Conservation (phyloP, 2,888 invertebrate genomes). For the Euzophera pinguis region DNA sequence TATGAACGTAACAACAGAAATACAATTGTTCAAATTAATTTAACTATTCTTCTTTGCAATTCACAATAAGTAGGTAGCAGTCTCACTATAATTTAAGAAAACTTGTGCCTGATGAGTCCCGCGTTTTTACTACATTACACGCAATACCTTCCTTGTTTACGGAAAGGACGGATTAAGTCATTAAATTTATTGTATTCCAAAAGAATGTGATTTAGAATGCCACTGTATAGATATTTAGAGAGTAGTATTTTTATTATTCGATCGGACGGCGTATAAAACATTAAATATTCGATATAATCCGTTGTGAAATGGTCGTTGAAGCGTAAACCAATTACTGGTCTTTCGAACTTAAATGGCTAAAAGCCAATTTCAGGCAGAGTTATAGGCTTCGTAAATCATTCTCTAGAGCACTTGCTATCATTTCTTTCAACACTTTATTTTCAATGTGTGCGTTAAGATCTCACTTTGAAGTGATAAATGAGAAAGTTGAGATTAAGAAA, state of each 20-base stretch:
- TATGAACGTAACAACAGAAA: too few relatives aligned
- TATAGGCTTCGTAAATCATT: constrained; percentile 13
- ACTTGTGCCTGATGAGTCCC: too few relatives aligned
- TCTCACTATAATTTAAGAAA: too few relatives aligned
- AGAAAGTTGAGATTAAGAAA: not conserved
- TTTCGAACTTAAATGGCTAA: constrained; percentile 14
- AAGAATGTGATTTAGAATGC: too few relatives aligned
- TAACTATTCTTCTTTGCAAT: too few relatives aligned
- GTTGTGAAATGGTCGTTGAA: not conserved
- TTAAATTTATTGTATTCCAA: too few relatives aligned
- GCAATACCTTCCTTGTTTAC: too few relatives aligned
- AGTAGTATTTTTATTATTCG: not conserved
- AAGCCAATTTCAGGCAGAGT: constrained; percentile 10
- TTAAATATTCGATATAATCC: constrained; percentile 1
- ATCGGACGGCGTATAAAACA: not conserved
- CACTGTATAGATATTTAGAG: too few relatives aligned
- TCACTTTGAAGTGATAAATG: constrained; percentile 1
- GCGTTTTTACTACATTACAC: too few relatives aligned
- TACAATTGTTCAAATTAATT: too few relatives aligned
- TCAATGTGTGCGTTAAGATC: constrained; percentile 5
- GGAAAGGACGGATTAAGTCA: too few relatives aligned
- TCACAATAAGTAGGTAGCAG: too few relatives aligned
- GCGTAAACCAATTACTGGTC: constrained; percentile 12
- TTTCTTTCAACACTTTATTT: constrained; percentile 10
- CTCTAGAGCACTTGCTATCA: constrained; percentile 7